These are phyloP conservation scores for Lithosia quadra DNA, from an alignment of 2,888 invertebrate species.

Conservation along the genomic window DNA sequence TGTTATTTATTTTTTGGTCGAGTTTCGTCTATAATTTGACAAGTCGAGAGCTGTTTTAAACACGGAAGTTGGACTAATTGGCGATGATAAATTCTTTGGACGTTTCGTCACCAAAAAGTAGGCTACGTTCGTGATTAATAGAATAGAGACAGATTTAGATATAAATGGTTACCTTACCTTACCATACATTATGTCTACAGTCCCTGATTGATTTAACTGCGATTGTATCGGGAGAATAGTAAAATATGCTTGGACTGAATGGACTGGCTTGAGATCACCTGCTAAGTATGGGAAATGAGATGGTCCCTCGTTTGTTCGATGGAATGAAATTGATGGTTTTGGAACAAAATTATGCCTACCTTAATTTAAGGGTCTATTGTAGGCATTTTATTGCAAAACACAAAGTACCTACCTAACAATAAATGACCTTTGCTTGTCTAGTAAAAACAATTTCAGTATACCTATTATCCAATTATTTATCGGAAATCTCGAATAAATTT, in stretches of 20 bases:
- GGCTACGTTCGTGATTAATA: slow-evolving; percentile 46
- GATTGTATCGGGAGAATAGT: neutral
- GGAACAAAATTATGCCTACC: no score
- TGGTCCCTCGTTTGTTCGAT: neutral
- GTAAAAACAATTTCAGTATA: neutral
- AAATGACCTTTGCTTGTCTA: neutral
- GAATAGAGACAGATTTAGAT: slow-evolving; percentile 31
- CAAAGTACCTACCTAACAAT: no score
- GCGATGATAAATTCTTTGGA: slow-evolving; percentile 71
- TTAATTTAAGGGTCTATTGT: no score
- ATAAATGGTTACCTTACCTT: slow-evolving; percentile 35
- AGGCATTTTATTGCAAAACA: no score
- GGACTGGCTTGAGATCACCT: neutral
- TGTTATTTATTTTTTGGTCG: slow-evolving; percentile 54
- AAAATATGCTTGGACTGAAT: neutral
- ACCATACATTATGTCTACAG: slow-evolving; percentile 26
- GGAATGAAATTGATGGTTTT: no score
- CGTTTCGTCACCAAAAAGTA: slow-evolving; percentile 57
- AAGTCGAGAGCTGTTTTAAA: slow-evolving; percentile 59
- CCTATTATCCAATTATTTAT: neutral
- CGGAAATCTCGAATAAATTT: neutral
- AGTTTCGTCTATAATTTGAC: slow-evolving; percentile 61
- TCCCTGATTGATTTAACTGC: slow-evolving; percentile 37
- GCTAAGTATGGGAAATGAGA: neutral
- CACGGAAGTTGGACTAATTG: slow-evolving; percentile 78